These are phyloP conservation scores for Gorsachius goisagi DNA, from an alignment of 2,113 vertebrate species.

Conservation along the genomic window DNA sequence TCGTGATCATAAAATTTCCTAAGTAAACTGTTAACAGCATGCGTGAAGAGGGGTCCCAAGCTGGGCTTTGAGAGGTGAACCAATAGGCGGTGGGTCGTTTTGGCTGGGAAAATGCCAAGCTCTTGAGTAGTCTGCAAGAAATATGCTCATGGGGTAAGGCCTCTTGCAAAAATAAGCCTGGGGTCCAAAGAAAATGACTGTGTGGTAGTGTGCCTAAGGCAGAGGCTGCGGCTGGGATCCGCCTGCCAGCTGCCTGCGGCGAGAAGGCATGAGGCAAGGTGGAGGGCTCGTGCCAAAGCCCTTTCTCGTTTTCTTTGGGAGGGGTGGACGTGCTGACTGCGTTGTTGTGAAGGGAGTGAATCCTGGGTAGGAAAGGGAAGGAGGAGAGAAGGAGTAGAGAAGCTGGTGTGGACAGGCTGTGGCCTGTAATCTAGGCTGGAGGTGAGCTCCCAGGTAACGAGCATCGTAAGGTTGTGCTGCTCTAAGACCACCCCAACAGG, in stretches of 20 bases:
- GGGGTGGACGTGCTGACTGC: fast-evolving
- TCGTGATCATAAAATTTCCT: not conserved
- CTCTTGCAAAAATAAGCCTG: not conserved
- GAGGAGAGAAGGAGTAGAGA: not conserved
- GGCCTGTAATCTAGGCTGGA: not conserved
- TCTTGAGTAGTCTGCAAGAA: not conserved
- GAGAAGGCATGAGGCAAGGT: not conserved
- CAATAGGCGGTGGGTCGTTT: not conserved
- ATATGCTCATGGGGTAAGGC: not conserved
- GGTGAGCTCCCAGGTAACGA: not conserved
- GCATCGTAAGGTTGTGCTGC: fast-evolving
- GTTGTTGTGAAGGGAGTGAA: not conserved
- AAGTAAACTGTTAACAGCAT: not conserved
- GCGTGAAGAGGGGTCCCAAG: not conserved
- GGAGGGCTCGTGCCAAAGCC: not conserved
- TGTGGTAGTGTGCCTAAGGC: fast-evolving
- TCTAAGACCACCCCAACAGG: not conserved
- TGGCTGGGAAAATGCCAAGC: not conserved
- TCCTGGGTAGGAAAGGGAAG: not conserved
- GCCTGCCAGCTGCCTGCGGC: not conserved
- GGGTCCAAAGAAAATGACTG: not conserved
- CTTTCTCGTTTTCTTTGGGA: not conserved
- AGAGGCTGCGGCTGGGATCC: not conserved
- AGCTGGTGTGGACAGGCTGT: not conserved
- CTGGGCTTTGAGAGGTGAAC: not conserved